Percentiles rank a stretch among this genome's conserved stretches.
Evolutionary conservation across 2,888 invertebrate species (phyloP).

Genomic region (Brenthis ino): DNA sequence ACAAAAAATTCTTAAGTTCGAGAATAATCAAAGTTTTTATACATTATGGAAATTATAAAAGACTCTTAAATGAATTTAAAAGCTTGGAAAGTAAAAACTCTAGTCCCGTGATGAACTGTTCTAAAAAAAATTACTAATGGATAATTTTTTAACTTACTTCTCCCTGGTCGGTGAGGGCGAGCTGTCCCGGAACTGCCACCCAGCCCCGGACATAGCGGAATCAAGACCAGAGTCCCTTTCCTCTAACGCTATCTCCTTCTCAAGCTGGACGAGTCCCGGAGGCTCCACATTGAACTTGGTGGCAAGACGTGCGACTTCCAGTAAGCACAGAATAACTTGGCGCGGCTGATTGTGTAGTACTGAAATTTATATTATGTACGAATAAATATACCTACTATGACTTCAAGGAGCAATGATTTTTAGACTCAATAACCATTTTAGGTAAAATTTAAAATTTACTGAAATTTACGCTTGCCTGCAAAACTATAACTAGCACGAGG

Average conservation of each 20-base stretch:
- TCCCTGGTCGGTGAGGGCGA: conserved; percentile 56
- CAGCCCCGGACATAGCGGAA: conserved; percentile 83
- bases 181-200: conserved; percentile 86
- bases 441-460: no score
- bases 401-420: no score
- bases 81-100: not conserved
- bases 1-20: no score
- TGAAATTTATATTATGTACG: conserved; percentile 41
- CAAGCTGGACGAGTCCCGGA: conserved; percentile 89
- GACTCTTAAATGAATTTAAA: not conserved
- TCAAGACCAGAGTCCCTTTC: conserved; percentile 85
- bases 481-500: no score
- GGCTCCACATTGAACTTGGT: conserved; percentile 90
- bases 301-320: conserved; percentile 92
- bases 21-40: no score
- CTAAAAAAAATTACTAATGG: not conserved
- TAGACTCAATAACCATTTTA: no score
- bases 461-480: no score
- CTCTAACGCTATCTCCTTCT: conserved; percentile 92
- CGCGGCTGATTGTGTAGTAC: conserved; percentile 92
- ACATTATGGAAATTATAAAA: no score
- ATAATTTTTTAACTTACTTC: conserved; percentile 48
- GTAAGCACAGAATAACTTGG: conserved; percentile 91
- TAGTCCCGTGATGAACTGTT: not conserved
- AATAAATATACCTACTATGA: not conserved